Evolutionary conservation across 2,888 invertebrate species (phyloP), one percentile per base, ranked within the genome.

Genomic region (Clistopyga incitator): DNA sequence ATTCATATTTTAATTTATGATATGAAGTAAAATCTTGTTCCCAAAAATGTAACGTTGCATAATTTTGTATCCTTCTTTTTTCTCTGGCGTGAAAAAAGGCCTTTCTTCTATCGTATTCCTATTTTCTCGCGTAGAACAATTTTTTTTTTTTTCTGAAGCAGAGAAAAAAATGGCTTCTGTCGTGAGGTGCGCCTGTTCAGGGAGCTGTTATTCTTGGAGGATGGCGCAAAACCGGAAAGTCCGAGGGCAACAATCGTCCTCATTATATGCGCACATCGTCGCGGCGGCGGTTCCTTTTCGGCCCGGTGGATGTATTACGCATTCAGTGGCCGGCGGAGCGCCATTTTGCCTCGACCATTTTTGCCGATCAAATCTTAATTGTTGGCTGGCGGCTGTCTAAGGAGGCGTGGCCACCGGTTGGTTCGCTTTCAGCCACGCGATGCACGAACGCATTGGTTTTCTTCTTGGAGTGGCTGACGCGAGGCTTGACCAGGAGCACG

Each of bases 361-460:
- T 93, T 93, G 92, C 92, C 92, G 93, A 93, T 93, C 93, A 93
- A 93, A 93, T 93, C 93, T 93, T 93, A 93, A 93, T 93, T 93
- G 93, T 92, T 91, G 91, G 92, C 93, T 93, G 92, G 92, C 93
- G 93, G 93, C 93, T 92, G 93, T 93, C 92, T 92, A 91, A 90
- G 92, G 92, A 89, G 93, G 93, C 93, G 93, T 92, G 92, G 92
- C 89, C 89, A 90, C 89, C 88, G 89, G 90, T 89, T 90, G 91
- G 89, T 91, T 92, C 92, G 89, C 90, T 90, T 90, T 91, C 90
- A 90, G 91, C 92, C 92, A 92, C 92, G 92, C 92, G 91, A 92
- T 92, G 91, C 91, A 92, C 92, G 91, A 91, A 91, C 90, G 90
- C 91, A 91, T 90, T 88, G 89, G 87, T 88, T 90, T 90, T 90